These are phyloP conservation scores for Leiothrix lutea DNA, from an alignment of 2,113 vertebrate genomes.

Conservation along the genomic window DNA sequence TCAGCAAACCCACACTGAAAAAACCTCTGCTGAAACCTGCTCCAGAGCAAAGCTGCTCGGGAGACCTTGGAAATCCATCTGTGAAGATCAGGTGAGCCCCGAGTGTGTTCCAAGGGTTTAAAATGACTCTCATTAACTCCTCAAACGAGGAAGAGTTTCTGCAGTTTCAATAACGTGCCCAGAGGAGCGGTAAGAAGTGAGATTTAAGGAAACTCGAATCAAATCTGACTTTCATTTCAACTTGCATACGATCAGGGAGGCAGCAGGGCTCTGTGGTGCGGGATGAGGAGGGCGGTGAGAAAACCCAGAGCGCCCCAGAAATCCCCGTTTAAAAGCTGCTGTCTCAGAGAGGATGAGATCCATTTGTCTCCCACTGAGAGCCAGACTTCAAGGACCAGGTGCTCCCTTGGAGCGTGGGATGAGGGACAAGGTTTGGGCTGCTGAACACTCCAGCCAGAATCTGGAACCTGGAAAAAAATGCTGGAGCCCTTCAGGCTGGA, in stretches of 20 bases:
- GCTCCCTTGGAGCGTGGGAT: rapidly evolving
- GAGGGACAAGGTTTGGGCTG: background rate
- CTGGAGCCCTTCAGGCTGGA: background rate
- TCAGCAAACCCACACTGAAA: background rate
- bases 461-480: no score
- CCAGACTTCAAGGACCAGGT: background rate
- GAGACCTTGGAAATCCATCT: constrained; percentile 14
- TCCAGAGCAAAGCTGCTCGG: background rate
- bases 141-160: background rate
- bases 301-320: background rate
- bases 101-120: background rate
- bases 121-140: constrained; percentile 52
- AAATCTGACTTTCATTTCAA: constrained; percentile 42
- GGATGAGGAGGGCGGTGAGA: background rate
- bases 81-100: constrained; percentile 43
- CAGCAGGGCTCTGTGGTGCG: background rate
- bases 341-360: background rate
- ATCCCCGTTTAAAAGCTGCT: background rate
- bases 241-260: background rate
- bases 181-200: constrained; percentile 8
- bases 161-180: constrained; percentile 1
- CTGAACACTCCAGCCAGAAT: rapidly evolving
- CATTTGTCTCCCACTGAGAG: background rate
- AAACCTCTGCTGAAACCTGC: background rate
- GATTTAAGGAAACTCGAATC: constrained; percentile 44